Conservation (phyloP, 2,113 vertebrate species). For the Apus apus region DNA sequence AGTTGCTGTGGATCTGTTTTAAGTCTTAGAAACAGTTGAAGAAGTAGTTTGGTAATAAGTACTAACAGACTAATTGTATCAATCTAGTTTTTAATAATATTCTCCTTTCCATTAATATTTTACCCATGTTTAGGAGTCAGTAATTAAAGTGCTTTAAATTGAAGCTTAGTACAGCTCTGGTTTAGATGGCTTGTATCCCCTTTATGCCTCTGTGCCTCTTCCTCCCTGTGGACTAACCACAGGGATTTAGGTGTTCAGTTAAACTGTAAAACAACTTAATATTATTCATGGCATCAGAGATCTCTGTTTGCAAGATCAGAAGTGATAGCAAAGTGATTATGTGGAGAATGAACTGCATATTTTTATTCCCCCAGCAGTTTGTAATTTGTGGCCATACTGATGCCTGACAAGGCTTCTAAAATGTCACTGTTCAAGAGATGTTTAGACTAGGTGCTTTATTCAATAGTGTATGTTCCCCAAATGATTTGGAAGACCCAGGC, state of each 20-base stretch:
- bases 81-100: neutral
- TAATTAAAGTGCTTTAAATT: neutral
- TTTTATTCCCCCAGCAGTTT: neutral
- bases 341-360: neutral
- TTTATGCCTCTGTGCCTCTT: neutral
- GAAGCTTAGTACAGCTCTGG: neutral
- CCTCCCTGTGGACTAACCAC: neutral
- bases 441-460: neutral
- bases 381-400: neutral
- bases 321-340: neutral
- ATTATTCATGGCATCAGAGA: neutral
- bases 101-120: neutral
- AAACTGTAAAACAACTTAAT: neutral
- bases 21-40: neutral
- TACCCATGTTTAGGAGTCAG: neutral
- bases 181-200: neutral
- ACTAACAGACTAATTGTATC: conserved; percentile 25
- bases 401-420: neutral
- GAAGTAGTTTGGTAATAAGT: neutral
- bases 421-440: neutral
- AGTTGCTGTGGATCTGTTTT: neutral
- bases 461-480: neutral
- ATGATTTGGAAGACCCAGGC: neutral
- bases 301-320: neutral
- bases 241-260: neutral